Evolutionary conservation across 1,140 invertebrate species (phyloP).

Genomic region (Hylaeus volcanicus): DNA sequence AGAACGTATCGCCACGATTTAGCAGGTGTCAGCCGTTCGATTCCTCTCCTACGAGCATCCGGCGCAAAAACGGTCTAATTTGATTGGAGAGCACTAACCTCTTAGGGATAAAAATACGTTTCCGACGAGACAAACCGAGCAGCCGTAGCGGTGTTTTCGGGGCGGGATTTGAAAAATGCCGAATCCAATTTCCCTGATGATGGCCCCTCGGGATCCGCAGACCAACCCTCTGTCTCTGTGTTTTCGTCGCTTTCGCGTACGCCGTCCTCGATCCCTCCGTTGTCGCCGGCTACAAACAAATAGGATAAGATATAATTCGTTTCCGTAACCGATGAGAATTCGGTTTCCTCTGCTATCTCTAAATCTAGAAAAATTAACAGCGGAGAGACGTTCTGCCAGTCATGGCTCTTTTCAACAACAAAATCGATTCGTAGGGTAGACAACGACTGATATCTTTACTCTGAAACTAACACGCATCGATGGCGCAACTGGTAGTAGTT

Average conservation of each 20-base stretch:
- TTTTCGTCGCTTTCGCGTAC: slow-evolving; percentile 60
- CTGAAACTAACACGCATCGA: too few relatives aligned
- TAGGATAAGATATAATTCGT: slow-evolving; percentile 71
- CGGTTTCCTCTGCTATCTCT: slow-evolving; percentile 15
- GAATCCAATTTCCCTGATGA: slow-evolving; percentile 80
- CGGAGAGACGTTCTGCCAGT: background rate
- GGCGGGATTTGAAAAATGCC: slow-evolving; percentile 74
- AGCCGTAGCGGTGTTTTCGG: slow-evolving; percentile 64
- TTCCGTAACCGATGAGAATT: slow-evolving; percentile 44
- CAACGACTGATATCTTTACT: too few relatives aligned
- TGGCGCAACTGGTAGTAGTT: too few relatives aligned
- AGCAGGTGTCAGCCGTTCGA: slow-evolving; percentile 29
- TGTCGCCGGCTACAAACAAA: slow-evolving; percentile 74
- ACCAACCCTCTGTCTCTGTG: slow-evolving; percentile 43
- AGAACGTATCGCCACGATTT: slow-evolving; percentile 31
- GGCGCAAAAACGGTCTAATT: slow-evolving; percentile 56
- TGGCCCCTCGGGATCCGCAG: slow-evolving; percentile 68
- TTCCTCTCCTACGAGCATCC: background rate
- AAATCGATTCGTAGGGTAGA: too few relatives aligned
- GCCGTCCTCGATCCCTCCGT: slow-evolving; percentile 53
- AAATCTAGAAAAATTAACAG: slow-evolving; percentile 65
- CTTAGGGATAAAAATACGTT: slow-evolving; percentile 61
- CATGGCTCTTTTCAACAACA: background rate
- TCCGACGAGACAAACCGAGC: slow-evolving; percentile 55
- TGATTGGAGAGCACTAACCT: slow-evolving; percentile 58